Percentiles rank a stretch among this genome's conserved stretches.
phyloP scores from a whole-genome alignment of 1,140 invertebrate species.

The Neuroterus valhalla region DNA sequence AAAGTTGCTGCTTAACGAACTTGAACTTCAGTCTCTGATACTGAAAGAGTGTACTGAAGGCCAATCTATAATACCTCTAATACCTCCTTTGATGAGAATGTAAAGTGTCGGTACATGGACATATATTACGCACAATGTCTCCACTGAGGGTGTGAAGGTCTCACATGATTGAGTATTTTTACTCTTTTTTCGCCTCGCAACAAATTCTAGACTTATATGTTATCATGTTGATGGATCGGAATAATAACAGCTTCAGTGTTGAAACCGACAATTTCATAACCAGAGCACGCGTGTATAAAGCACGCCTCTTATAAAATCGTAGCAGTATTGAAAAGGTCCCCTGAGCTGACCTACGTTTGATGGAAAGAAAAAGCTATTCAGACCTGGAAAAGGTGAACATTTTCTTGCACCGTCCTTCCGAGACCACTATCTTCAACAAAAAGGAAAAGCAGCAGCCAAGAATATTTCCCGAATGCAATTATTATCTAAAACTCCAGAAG shows the following conservation, averaged over 20 bases:
- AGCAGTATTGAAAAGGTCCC: conserved; percentile 13
- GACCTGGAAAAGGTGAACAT: background rate
- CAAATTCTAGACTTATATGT: background rate
- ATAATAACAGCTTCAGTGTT: background rate
- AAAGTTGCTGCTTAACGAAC: no score
- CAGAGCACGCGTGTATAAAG: conserved; percentile 46
- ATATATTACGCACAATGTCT: background rate
- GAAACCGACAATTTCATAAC: conserved; percentile 48
- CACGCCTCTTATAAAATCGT: conserved; percentile 3
- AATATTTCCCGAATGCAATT: no score
- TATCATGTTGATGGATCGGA: background rate
- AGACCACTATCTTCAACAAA: no score
- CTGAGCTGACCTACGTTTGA: conserved; percentile 33
- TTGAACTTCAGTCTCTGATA: no score
- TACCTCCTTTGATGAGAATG: no score
- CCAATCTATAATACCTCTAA: no score
- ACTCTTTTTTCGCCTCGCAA: background rate
- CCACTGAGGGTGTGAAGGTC: no score
- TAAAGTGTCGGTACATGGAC: background rate
- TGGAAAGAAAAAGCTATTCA: conserved; percentile 1
- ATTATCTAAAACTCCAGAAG: no score
- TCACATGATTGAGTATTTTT: no score
- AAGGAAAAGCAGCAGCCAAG: no score
- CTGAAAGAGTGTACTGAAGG: no score
- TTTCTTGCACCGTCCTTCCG: no score